Base-by-base conservation (phyloP, 2,888 invertebrate species). In the Temnothorax rugatulus region DNA sequence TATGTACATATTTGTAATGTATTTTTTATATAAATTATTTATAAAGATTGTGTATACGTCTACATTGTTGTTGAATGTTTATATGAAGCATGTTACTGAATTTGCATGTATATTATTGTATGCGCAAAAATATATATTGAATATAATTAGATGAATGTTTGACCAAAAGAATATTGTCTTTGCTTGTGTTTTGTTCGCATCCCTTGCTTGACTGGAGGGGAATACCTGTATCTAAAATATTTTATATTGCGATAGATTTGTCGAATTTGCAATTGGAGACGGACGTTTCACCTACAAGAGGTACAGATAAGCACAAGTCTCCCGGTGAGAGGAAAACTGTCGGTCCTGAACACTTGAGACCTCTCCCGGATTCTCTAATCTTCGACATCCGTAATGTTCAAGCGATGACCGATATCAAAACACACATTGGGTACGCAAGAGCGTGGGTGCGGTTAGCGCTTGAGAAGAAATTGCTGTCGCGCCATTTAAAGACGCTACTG, bases 351-450 rank as follows among this genome's bases (percentile, higher is more conserved):
- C 95, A 96, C 85, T 91, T 96, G 47, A 96, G 97, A 75, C 97
- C 97, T 0, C 95, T 99, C 85, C 98, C 98, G 0, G 97, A 98
- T 91, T 98, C 98, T 18, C 95, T 99, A 47, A 97, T 97, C 52
- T 98, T 98, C 94, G 99, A 99, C 95, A 98, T 99, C 96, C 97
- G 98, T 92, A 98, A 98, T 94, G 97, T 98, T 50, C 97, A 98
- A 95, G 97, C 98, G 41, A 99, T 99, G 99, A 97, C 98, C 0
- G 99, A 99, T 94, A 99, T 99, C 82, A 99, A 99, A 95, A 99
- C 99, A 0, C 99, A 99, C 92, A 99, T 99, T 90, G 99, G 99
- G 2, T 98, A 98, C 94, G 98, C 98, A 0, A 96, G 99, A 90
- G 99, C 99, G 1, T 99, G 99, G 98, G 98, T 99, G 4, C 96